Percentiles rank a stretch among this genome's conserved stretches.
These are phyloP conservation scores for Acipenser ruthenus DNA, from an alignment of 2,797 vertebrate genomes.

Conservation along the genomic window DNA sequence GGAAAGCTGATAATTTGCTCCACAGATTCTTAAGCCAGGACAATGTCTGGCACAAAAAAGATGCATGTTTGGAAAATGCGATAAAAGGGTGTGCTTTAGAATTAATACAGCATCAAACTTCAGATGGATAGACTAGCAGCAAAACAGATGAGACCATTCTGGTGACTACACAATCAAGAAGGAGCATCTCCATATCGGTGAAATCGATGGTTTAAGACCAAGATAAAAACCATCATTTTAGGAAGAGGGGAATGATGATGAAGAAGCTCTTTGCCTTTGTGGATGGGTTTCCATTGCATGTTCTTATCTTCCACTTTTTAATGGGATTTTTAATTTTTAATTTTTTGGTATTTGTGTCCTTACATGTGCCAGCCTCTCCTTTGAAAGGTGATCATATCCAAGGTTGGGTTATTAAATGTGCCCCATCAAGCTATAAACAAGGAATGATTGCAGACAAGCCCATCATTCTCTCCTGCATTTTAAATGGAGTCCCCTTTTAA, in stretches of 20 bases:
- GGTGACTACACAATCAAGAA: not conserved
- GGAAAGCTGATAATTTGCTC: slow-evolving; percentile 7
- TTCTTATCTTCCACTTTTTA: not conserved
- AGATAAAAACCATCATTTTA: not conserved
- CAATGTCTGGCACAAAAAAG: not conserved
- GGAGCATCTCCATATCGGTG: not conserved
- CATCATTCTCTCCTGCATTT: too few relatives aligned
- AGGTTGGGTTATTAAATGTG: too few relatives aligned
- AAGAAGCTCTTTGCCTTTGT: not conserved
- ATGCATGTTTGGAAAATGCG: not conserved
- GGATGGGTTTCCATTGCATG: not conserved
- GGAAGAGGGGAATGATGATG: not conserved
- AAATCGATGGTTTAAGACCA: not conserved
- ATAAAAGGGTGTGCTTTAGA: not conserved
- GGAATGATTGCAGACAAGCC: too few relatives aligned
- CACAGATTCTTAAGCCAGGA: slow-evolving; percentile 1
- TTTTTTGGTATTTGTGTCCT: too few relatives aligned
- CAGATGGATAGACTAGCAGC: not conserved
- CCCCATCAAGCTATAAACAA: too few relatives aligned
- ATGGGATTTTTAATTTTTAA: too few relatives aligned
- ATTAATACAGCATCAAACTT: not conserved
- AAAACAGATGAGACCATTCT: not conserved
- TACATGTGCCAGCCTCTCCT: too few relatives aligned
- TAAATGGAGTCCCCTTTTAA: too few relatives aligned
- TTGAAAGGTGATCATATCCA: too few relatives aligned